These are phyloP conservation scores for Sclerodermus sp. DNA, from an alignment of 2,888 invertebrate species.

Conservation along the genomic window DNA sequence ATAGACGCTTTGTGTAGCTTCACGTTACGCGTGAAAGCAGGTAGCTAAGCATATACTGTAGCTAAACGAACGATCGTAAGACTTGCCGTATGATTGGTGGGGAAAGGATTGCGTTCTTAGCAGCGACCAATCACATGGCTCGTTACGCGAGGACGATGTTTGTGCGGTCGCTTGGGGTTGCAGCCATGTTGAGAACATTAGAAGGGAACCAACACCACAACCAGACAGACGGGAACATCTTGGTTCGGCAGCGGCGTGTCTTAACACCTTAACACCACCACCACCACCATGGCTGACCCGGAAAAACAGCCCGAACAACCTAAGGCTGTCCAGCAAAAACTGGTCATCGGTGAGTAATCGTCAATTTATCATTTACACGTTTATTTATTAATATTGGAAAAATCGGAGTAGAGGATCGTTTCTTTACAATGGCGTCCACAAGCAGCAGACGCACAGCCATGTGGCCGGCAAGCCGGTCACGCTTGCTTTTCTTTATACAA, in stretches of 20 bases:
- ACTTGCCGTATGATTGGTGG: no score
- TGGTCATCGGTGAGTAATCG: constrained; percentile 80
- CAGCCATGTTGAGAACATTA: constrained; percentile 57
- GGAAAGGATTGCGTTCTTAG: no score
- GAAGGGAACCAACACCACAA: constrained; percentile 61
- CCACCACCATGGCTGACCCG: constrained; percentile 93
- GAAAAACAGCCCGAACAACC: constrained; percentile 79
- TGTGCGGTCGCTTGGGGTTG: constrained; percentile 48
- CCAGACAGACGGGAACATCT: constrained; percentile 60
- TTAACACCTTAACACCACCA: constrained; percentile 54
- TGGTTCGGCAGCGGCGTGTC: constrained; percentile 60
- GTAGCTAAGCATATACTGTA: no score
- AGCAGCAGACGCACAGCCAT: constrained; percentile 35
- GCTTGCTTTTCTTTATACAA: neutral
- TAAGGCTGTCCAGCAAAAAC: constrained; percentile 79
- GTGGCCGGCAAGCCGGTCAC: constrained; percentile 43
- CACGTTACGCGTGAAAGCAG: no score
- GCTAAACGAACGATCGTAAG: no score
- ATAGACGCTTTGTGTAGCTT: no score
- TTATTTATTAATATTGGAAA: neutral
- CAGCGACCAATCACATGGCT: constrained; percentile 25
- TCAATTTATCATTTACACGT: constrained; percentile 48
- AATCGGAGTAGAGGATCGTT: neutral
- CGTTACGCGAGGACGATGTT: constrained; percentile 38
- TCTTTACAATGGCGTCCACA: constrained; percentile 46